Evolutionary conservation across 1,140 invertebrate genomes (phyloP), one percentile per base, ranked within the genome.

Genomic region (Episyrphus balteatus): DNA sequence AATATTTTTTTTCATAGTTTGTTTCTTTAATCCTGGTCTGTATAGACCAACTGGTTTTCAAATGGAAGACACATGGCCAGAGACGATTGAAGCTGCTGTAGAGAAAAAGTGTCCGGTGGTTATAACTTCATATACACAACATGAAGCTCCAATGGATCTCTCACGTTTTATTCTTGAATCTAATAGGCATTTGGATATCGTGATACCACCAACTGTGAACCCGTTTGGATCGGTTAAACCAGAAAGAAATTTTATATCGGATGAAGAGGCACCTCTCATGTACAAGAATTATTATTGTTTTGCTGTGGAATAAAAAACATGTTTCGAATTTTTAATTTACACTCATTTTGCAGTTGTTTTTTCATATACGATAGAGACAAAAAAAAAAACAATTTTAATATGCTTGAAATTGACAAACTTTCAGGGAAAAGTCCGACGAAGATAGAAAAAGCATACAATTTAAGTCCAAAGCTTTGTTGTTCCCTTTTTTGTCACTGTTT

Each of bases 201-300:
- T 82, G 7, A 43, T 73, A 9, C 70, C 73, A 12, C 73, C 79
- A 0, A 69, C 65, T 19, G 62, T 58, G 33, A 85, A 86, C 66
- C 74, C 75, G 0, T 85, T 79, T 51, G 67, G 79, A 0, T 82
- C 81, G 42, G 65, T 80, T 0, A 75, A 80, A 55, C 82, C 83
- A 1, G 81, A 83, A 52, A 74, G 81, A 32, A 85, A 84, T 59
- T 83, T 85, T 52, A 77, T 85, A 13, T 81, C 79, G 12, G 83
- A 85, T 51, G 74, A 85, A 41, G 73, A 75, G 18, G 73, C 70
- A 14, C 82, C 82, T 0, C 66, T 85, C 15, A 77, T 84, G 49
- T 85, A 81, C 54, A 85, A 84, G 55, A 86, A 85, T 68, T 77
- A 79, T 66, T 82, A 73, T 62, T 68, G 76, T 49, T 70, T 71